A percentile compares a stretch with the other conserved stretches of the same genome.
Conservation (phyloP, 2,888 invertebrate genomes). For the Peribatodes rhomboidaria region DNA sequence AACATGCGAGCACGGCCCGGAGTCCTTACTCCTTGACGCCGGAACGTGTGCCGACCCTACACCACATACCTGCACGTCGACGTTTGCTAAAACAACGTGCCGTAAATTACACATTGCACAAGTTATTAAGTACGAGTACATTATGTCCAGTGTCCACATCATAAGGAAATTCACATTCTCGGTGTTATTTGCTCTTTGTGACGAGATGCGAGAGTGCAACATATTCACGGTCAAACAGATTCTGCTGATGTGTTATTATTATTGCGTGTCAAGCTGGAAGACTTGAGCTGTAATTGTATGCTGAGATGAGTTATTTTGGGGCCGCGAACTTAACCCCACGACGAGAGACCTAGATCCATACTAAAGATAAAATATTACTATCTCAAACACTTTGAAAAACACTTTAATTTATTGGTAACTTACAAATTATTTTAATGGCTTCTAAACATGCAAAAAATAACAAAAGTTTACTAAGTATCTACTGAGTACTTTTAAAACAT, state of each 20-base stretch:
- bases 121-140: slow-evolving; percentile 21
- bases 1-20: slow-evolving; percentile 1
- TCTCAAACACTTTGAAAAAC: no score
- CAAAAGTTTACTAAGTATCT: neutral
- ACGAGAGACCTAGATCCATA: neutral
- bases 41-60: neutral
- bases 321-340: slow-evolving; percentile 6
- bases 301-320: neutral
- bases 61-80: slow-evolving; percentile 15
- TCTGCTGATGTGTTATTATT: slow-evolving; percentile 39
- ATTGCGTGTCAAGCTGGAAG: slow-evolving; percentile 30
- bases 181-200: slow-evolving; percentile 37
- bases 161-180: slow-evolving; percentile 33
- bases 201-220: slow-evolving; percentile 39
- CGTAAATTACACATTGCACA: slow-evolving; percentile 28
- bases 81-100: slow-evolving; percentile 28
- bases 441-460: neutral
- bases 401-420: no score
- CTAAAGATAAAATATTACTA: neutral
- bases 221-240: slow-evolving; percentile 40
- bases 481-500: neutral
- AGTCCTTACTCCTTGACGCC: slow-evolving; percentile 8
- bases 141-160: slow-evolving; percentile 27
- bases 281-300: slow-evolving; percentile 4
- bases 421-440: neutral